phyloP scores from a whole-genome alignment of 2,113 vertebrate genomes.

The Myotis lucifugus region DNA sequence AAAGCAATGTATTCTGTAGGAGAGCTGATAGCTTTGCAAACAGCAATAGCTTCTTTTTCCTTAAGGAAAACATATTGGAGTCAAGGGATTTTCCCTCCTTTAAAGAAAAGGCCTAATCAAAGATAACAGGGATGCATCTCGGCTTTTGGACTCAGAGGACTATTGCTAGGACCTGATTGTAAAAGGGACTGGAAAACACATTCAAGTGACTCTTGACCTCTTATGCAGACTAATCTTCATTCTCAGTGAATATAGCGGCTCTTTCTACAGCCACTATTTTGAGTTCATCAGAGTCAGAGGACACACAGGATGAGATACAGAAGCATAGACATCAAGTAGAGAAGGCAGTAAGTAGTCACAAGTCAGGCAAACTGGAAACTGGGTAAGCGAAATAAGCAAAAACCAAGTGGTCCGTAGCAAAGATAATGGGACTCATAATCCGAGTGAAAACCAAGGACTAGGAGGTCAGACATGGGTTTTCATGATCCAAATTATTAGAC shows the following conservation, averaged over 20 bases:
- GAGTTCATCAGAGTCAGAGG: not conserved
- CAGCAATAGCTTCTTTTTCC: not conserved
- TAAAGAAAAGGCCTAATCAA: not conserved
- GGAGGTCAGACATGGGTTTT: not conserved
- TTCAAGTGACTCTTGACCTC: not conserved
- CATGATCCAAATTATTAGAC: not conserved
- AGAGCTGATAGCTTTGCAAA: not conserved
- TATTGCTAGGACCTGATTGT: not conserved
- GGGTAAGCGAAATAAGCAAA: not conserved
- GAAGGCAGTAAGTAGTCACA: not conserved
- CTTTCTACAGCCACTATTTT: not conserved
- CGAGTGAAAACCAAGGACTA: not conserved
- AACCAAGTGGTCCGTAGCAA: not conserved
- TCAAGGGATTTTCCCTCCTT: not conserved
- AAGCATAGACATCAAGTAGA: not conserved
- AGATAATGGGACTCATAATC: not conserved
- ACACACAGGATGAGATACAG: not conserved
- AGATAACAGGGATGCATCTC: not conserved
- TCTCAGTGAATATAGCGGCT: not conserved
- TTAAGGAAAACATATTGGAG: not conserved
- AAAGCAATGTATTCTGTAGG: not conserved
- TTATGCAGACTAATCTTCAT: not conserved
- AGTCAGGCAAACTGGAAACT: not conserved
- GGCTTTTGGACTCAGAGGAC: not conserved
- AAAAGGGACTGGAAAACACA: not conserved